Evolutionary conservation across 2,888 invertebrate genomes (phyloP), one percentile per base, ranked within the genome.

Genomic region (Abrostola tripartita): DNA sequence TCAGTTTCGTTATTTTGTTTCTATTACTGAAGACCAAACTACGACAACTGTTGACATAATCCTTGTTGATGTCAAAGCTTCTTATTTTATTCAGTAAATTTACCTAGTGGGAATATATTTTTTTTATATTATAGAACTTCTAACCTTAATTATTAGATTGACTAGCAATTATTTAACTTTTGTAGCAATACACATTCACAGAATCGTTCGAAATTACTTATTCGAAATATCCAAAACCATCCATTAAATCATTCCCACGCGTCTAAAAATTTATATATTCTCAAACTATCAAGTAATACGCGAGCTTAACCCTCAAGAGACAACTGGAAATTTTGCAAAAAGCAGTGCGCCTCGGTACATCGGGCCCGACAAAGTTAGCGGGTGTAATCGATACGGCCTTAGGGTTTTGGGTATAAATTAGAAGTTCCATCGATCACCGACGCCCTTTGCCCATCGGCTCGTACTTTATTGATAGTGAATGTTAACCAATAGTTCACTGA

Each of bases 351-450:
- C 71, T 71, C 79, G 82, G 85, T 78, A 82, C 84, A 80, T 71
- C 78, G 81, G 85, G 82, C 82, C 80, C 82, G 71, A 78, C 86
- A 81, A 93, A 93, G 88, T 92, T 93, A 85, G 85, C 80, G 79
- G 76, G 80, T 81, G 93, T 94, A 94, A 94, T 92, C 93, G 94
- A 94, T 94, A 92, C 91, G 94, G 90, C 94, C 94, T 92, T 86
- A 92, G 94, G 94, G 94, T 90, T 92, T 94, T 93, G 91, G 87
- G 86, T 91, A 92, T 92, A 91, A 93, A 93, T 94, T 93, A 94
- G 93, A 90, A 92, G 89, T 90, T 88, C 94, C 93, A 94, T 94
- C 94, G 90, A 94, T 94, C 94, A 94, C 92, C 61, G 88, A 76
- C 89, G 90, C 92, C 92, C 94, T 93, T 90, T 92, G 93, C 94